These are phyloP conservation scores for Lapara coniferarum DNA, from an alignment of 2,888 invertebrate genomes.

Conservation along the genomic window DNA sequence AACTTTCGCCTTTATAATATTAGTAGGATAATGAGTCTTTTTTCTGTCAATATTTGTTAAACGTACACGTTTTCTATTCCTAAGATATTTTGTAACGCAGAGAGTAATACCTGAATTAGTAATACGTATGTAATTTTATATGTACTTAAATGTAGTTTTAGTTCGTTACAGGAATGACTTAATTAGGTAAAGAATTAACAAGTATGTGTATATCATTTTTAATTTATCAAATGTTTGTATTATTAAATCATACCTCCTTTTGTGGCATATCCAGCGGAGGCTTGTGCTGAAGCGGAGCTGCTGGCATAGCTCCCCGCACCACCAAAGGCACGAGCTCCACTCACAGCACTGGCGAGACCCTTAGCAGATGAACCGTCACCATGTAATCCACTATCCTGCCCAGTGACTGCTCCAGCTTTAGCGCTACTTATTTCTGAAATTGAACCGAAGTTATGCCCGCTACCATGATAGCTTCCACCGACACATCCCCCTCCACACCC, in stretches of 20 bases:
- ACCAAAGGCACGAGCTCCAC: conserved; percentile 43
- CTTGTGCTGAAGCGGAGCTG: conserved; percentile 67
- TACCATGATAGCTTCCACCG: conserved; percentile 26
- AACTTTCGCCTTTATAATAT: too few species aligned
- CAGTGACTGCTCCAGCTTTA: conserved; percentile 15
- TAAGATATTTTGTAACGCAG: too few species aligned
- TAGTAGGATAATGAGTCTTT: too few species aligned
- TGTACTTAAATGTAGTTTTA: too few species aligned
- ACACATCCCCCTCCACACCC: conserved; percentile 57
- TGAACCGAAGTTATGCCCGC: conserved; percentile 15
- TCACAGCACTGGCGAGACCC: conserved; percentile 53
- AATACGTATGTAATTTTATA: too few species aligned
- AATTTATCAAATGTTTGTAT: too few species aligned
- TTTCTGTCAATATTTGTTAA: too few species aligned
- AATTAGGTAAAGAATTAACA: too few species aligned
- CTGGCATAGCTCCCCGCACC: conserved; percentile 61
- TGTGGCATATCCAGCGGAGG: conserved; percentile 60
- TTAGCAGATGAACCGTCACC: conserved; percentile 43
- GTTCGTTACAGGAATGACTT: too few species aligned
- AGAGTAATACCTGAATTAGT: too few species aligned
- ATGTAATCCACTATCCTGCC: conserved; percentile 10
- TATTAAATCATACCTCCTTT: conserved; percentile 62
- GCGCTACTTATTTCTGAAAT: conserved; percentile 3
- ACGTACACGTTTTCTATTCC: too few species aligned
- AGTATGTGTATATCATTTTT: too few species aligned